Evolutionary conservation across 2,888 invertebrate genomes (phyloP), one percentile per base, ranked within the genome.

Genomic region (Aromia moschata): DNA sequence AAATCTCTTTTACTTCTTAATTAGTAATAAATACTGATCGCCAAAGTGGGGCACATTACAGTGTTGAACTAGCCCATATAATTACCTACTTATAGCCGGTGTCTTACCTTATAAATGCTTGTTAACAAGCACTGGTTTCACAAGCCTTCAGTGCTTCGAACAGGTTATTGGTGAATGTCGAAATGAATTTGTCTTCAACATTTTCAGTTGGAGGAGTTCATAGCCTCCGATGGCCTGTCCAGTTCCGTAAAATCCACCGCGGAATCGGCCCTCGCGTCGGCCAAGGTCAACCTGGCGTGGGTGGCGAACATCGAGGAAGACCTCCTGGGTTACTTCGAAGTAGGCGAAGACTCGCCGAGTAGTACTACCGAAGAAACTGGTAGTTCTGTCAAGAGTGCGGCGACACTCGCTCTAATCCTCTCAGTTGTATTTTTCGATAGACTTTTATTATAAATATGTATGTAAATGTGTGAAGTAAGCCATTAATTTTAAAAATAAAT

Each of bases 221-320:
- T 20, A 9, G 17, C 40, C 4, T 17, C 37, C 14, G 36, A 16
- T 31, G 20, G 18, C 11, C n/a, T 61, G 16, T 10, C 43, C 7
- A 40, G 36, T 2, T 49, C 47, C 25, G 33, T 61, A n/a, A 33
- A 38, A 11, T 31, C 45, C 12, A 18, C 55, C 16, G 63, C 49
- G 5, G 11, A 45, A 16, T 20, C 30, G n/a, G 56, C 61, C 11
- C n/a, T 64, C 2, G 33, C 17, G 3, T 25, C 53, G 15, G 59
- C 59, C 2, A 41, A 41, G 12, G 31, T 9, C 14, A 66, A 59
- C 25, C 30, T 66, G 18, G 18, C 44, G 36, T 59, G 56, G 59
- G 62, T 51, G 7, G 20, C 1, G 5, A 30, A 7, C 12, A 30
- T 30, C 12, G 14, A 44, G 15, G 25, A 25, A 2, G 44, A 44